Evolutionary conservation across 1,140 invertebrate species (phyloP), one percentile per base, ranked within the genome.

Genomic region (Platyscapa corneri): DNA sequence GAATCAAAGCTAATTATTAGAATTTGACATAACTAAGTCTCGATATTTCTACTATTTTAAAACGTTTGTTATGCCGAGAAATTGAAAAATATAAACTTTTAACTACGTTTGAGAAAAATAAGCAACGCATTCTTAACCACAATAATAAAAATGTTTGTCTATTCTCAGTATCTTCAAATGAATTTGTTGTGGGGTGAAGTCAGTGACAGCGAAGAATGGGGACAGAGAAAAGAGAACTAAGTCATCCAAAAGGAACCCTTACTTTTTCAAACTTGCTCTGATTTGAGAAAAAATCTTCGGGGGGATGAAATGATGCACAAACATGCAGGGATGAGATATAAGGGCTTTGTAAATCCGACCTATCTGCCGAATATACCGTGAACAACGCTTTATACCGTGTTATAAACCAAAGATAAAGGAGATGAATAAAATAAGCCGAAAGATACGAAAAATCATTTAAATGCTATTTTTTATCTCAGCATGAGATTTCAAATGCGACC

Each of bases 401-500:
- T 70, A n/a, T n/a, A 7, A 53, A 10, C 14, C 14, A 34, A 8
- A n/a, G 6, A 18, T 32, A 42, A 74, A 23, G 42, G 23, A 39
- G 37, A 37, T 30, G 70, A n/a, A 27, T n/a, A 8, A n/a, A 74
- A 42, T 6, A 42, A 7, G 70, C 0, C 3, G 16, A 30, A 10
- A 42, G 37, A 74, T 74, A 74, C 18, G 23, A 16, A n/a, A 42
- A 42, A 74, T 74, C 16, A 37, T 74, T 74, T 74, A 74, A 74
- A 74, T 74, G 70, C 39, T n/a, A 46, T 18, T 70, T 72, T 72
- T 74, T 74, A 42, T 74, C 70, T 74, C 20, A 6, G 39, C n/a
- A 27, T 74, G 12, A 18, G 70, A 74, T 20, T 74, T 23, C 42
- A 3, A 60, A 60, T 60, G 27, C 0, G 39, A 7, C 23, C 42